Evolutionary conservation across 2,888 invertebrate genomes (phyloP), one percentile per base, ranked within the genome.

Genomic region (Trissolcus japonicus): DNA sequence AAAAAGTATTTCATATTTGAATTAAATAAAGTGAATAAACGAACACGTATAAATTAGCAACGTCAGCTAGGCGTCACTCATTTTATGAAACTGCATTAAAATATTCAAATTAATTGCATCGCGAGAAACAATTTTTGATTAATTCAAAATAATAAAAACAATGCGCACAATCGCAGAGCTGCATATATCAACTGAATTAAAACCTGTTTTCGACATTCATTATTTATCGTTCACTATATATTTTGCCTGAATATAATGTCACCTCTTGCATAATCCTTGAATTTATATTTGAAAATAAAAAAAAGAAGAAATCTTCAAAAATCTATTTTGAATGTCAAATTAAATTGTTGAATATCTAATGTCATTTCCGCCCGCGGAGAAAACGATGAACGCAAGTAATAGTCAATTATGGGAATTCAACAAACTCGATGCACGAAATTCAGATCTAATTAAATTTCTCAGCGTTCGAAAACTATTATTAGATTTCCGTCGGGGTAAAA

Each of bases 1-100:
- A 76, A 76, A 71, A 65, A 51, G 57, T 69, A 65, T 75, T 68
- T 75, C 69, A 55, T 65, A 76, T 69, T 76, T 69, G 69, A 65
- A 76, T 76, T 69, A 69, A 51, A 68, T 76, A 65, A 69, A 76
- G 69, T 65, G 65, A 60, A 43, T 69, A 65, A 69, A 75, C 69
- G 59, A 35, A 54, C 16, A 54, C 54, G 54, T 17, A 57, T 46
- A 62, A 59, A 68, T 63, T 68, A 59, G 54, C 46, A 41, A 40
- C 51, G 51, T 46, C 21, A 14, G 35, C 35, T 35, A 35, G 41
- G 48, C 51, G 55, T 73, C 46, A 51, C 51, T 62, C 61, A 67
- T 74, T 69, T 68, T 60, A 50, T 29, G 40, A 16, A 73, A 62
- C 62, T 51, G 62, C 16, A 61, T 62, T 74, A 48, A 66, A 73